Evolutionary conservation across 2,888 invertebrate species (phyloP).

Genomic region (Eustalomyia histrio): DNA sequence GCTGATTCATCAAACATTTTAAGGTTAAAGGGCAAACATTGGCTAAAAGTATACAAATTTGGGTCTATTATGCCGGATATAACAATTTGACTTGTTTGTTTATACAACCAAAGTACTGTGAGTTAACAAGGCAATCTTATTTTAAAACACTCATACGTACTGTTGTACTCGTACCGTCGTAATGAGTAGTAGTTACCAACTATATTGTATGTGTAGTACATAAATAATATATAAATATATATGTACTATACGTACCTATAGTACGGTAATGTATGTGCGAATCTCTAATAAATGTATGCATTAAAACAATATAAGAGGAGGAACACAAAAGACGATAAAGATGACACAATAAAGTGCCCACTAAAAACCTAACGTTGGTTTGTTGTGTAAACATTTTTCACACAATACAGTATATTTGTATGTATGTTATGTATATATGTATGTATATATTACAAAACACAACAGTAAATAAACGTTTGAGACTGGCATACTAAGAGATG

Average conservation of each 20-base stretch:
- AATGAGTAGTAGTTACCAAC: constrained; percentile 16
- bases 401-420: background rate
- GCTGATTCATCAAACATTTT: too few relatives aligned
- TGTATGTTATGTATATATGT: too few relatives aligned
- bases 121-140: constrained; percentile 23
- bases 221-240: background rate
- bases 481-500: constrained; percentile 19
- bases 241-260: too few relatives aligned
- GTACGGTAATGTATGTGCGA: constrained; percentile 2
- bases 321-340: background rate
- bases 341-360: constrained; percentile 36
- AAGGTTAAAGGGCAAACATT: too few relatives aligned
- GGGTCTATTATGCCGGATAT: too few relatives aligned
- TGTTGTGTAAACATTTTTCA: constrained; percentile 23
- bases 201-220: background rate
- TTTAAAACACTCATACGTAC: constrained; percentile 48
- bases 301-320: constrained; percentile 35
- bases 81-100: background rate
- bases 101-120: background rate
- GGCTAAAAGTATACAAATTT: too few relatives aligned
- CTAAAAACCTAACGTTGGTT: constrained; percentile 42
- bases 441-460: background rate
- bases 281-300: constrained; percentile 41
- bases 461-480: constrained; percentile 36
- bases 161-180: constrained; percentile 50